These are phyloP conservation scores for Micromussa lordhowensis DNA, from an alignment of 92 coral and sea anemone species.

Conservation along the genomic window DNA sequence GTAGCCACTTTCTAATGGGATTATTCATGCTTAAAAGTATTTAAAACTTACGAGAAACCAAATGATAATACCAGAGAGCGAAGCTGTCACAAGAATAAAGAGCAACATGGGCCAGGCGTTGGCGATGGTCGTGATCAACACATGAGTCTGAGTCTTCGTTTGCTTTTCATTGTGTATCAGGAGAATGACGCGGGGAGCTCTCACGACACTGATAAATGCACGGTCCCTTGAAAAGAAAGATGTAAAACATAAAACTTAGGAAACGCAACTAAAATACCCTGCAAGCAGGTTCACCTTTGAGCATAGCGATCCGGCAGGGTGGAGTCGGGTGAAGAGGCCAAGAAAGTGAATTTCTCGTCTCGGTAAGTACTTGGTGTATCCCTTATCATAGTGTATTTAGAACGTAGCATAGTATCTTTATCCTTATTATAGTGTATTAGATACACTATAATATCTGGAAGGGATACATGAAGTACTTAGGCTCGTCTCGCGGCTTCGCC, in stretches of 20 bases:
- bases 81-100: conserved; percentile 85
- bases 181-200: conserved; percentile 91
- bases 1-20: background rate
- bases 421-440: too few species aligned
- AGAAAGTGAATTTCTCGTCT: too few species aligned
- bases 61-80: conserved; percentile 88
- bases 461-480: too few species aligned
- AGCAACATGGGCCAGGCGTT: conserved; percentile 93
- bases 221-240: conserved; percentile 50
- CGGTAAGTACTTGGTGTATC: too few species aligned
- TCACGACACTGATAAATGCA: conserved; percentile 76
- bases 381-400: too few species aligned
- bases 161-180: conserved; percentile 66
- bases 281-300: too few species aligned
- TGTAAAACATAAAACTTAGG: background rate
- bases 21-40: background rate
- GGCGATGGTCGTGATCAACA: conserved; percentile 79
- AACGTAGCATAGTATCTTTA: too few species aligned
- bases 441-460: too few species aligned
- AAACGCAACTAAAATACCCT: too few species aligned
- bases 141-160: conserved; percentile 63
- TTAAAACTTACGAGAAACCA: conserved; percentile 87
- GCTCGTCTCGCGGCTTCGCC: too few species aligned
- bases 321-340: too few species aligned
- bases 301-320: too few species aligned